These are phyloP conservation scores for Melanargia galathea DNA, from an alignment of 2,888 invertebrate species.

Conservation along the genomic window DNA sequence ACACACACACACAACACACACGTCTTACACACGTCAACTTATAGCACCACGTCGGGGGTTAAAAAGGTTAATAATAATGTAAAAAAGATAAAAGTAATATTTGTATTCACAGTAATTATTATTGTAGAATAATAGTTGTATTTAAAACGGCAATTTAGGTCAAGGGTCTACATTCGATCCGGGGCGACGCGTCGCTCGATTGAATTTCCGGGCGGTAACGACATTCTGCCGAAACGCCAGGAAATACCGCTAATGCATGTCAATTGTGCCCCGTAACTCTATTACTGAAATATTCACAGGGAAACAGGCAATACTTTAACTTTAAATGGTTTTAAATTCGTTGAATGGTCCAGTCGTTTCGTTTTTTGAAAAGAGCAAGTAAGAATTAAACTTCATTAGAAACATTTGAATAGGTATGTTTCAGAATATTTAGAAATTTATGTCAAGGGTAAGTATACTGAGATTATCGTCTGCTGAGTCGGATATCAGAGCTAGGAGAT, in stretches of 20 bases:
- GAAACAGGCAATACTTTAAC: constrained; percentile 4
- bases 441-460: too few relatives aligned
- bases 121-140: too few relatives aligned
- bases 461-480: too few relatives aligned
- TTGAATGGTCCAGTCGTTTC: neutral
- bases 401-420: neutral
- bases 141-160: constrained; percentile 41
- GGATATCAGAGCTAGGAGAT: too few relatives aligned
- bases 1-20: too few relatives aligned
- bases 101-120: too few relatives aligned
- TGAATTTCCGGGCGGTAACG: constrained; percentile 78
- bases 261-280: constrained; percentile 69
- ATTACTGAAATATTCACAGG: constrained; percentile 37
- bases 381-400: neutral
- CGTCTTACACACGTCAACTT: too few relatives aligned
- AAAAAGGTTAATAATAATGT: too few relatives aligned
- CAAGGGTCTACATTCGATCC: constrained; percentile 48
- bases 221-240: constrained; percentile 65
- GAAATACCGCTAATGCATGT: constrained; percentile 79
- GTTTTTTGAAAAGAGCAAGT: neutral
- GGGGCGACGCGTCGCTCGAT: constrained; percentile 62
- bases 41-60: too few relatives aligned
- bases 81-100: too few relatives aligned
- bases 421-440: too few relatives aligned
- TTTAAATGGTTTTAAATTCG: neutral